Base-by-base conservation (phyloP, 2,113 vertebrate genomes). In the Pleuronectes platessa region DNA sequence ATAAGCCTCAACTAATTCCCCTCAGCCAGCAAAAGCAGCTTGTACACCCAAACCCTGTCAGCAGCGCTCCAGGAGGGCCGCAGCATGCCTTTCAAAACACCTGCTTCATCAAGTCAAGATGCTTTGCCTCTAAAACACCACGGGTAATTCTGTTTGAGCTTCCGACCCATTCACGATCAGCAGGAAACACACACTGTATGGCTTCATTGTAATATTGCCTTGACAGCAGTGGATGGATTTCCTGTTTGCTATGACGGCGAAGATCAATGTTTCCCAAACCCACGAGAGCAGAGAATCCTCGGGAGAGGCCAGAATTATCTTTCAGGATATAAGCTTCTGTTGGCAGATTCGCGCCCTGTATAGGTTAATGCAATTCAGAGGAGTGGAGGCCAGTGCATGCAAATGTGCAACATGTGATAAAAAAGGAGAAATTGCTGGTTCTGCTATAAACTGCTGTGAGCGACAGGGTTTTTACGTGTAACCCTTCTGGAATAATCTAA, bases 401-500 rank as follows among this genome's bases (percentile, higher is more conserved):
- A 90, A 88, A 86, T 82, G 59, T 74, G 69, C 71, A 77, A 81
- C 42, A 72, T 14, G 61, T 63, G 61, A 76, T 88, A 84, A 56
- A 24, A 27, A 86, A 61, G 77, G 35, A 67, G 77, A 86, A 89
- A 83, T 24, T 60, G 63, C 76, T 79, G 63, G 62, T 68, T 67
- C 79, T 70, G 68, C 68, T 76, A 56, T 76, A 78, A 81, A 83
- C 66, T 61, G 49, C 51, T 76, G 79, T 17, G 66, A 72, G 63
- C 63, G 71, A 89, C 71, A 81, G 76, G 61, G 68, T 68, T 87
- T 86, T 83, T 67, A 87, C 47, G 85, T 74, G 23, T 79, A 85
- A 58, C 70, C 68, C 68, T 71, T 79, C 27, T 61, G 76, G 31
- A 73, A 76, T 92, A 92, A 94, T 93, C 88, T 76, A 93, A 92